A percentile compares a stretch with the other conserved stretches of the same genome.
phyloP scores from a whole-genome alignment of 2,888 invertebrate genomes.

The Selenia dentaria region DNA sequence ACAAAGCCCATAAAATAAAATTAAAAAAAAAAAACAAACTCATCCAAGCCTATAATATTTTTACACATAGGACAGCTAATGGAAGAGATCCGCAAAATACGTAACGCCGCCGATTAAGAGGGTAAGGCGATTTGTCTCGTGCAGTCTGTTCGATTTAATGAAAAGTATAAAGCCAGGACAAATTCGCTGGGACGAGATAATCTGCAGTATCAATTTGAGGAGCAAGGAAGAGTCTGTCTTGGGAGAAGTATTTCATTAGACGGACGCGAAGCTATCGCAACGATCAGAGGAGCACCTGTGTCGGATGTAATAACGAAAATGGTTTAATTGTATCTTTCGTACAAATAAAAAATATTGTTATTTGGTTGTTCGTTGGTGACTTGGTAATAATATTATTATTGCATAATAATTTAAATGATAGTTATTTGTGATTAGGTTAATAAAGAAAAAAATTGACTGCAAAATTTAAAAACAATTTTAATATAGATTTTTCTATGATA shows the following conservation, averaged over 20 bases:
- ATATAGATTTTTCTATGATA: too few species aligned
- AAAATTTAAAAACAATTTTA: too few species aligned
- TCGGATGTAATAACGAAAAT: slow-evolving; percentile 8
- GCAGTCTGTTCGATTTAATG: slow-evolving; percentile 70
- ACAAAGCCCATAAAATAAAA: too few species aligned
- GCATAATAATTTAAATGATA: too few species aligned
- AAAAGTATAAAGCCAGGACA: slow-evolving; percentile 68
- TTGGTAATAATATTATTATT: too few species aligned
- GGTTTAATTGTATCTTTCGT: background rate
- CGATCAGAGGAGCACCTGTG: slow-evolving; percentile 38
- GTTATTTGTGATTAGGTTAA: too few species aligned
- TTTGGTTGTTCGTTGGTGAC: too few species aligned
- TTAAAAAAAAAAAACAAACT: too few species aligned
- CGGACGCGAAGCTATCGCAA: slow-evolving; percentile 35
- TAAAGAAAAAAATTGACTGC: too few species aligned
- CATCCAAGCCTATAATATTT: background rate
- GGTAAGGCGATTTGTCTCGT: slow-evolving; percentile 59
- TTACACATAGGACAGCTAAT: slow-evolving; percentile 22
- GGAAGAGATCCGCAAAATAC: slow-evolving; percentile 19
- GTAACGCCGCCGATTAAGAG: slow-evolving; percentile 37
- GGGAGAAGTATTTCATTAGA: slow-evolving; percentile 75
- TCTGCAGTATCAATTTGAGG: slow-evolving; percentile 77
- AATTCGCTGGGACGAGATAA: slow-evolving; percentile 69
- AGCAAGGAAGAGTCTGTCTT: slow-evolving; percentile 54
- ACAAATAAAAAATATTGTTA: too few species aligned